These are phyloP conservation scores for Prosopocoilus inquinatus DNA, from an alignment of 2,888 invertebrate species.

Conservation along the genomic window DNA sequence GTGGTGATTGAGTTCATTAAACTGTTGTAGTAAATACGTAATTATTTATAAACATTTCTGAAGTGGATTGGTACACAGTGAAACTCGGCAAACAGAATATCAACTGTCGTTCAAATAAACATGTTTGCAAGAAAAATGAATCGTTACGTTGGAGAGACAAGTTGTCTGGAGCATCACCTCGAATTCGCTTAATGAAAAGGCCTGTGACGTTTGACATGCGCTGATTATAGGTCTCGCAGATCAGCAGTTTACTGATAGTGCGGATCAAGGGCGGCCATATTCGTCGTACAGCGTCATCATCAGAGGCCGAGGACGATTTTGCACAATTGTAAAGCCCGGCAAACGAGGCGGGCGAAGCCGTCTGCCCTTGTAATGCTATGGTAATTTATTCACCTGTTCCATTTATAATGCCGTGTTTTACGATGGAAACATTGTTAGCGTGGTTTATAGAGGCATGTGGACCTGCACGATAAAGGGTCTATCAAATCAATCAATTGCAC, in stretches of 20 bases:
- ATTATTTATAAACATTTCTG: no score
- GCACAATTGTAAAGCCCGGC: background rate
- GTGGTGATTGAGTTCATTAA: no score
- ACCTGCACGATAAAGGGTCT: background rate
- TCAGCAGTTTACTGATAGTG: constrained; percentile 5
- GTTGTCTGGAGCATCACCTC: background rate
- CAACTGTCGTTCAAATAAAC: no score
- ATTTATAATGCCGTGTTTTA: constrained; percentile 19
- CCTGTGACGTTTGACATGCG: constrained; percentile 7
- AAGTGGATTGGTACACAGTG: no score
- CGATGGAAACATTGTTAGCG: constrained; percentile 18
- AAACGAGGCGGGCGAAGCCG: background rate
- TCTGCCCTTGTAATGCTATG: constrained; percentile 4
- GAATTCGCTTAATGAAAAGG: background rate
- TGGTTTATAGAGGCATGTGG: constrained; percentile 15
- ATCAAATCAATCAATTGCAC: constrained; percentile 1
- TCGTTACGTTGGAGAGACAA: background rate
- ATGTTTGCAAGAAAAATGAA: background rate
- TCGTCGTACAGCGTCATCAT: background rate
- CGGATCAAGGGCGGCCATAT: constrained; percentile 7
- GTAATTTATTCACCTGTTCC: constrained; percentile 21
- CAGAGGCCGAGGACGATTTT: background rate
- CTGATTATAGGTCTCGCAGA: background rate
- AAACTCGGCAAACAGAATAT: no score
- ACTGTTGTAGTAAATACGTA: no score